Conservation (phyloP, 2,797 vertebrate genomes). For the Xiphophorus birchmanni region DNA sequence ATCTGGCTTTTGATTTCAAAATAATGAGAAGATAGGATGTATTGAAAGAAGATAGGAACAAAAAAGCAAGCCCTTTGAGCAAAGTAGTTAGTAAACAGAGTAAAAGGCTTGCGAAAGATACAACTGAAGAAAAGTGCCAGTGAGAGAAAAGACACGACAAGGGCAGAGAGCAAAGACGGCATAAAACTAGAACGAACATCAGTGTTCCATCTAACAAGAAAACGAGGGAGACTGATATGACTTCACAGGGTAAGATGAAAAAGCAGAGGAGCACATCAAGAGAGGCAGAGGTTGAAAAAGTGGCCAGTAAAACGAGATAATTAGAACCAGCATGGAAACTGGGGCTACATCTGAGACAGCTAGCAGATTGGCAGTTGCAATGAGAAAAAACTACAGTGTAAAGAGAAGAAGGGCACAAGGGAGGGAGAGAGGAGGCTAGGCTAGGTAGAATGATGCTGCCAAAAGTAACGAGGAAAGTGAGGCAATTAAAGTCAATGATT, state of each 20-base stretch:
- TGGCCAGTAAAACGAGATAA: constrained; percentile 58
- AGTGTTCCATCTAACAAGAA: constrained; percentile 40
- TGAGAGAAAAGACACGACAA: constrained; percentile 15
- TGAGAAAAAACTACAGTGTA: constrained; percentile 26
- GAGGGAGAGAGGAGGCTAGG: constrained; percentile 27
- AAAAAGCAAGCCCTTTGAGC: constrained; percentile 27
- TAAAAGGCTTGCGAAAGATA: constrained; percentile 28
- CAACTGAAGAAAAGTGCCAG: constrained; percentile 35
- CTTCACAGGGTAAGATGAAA: constrained; percentile 48
- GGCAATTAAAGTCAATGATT: constrained; percentile 58
- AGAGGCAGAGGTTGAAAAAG: constrained; percentile 41
- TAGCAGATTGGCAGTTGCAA: constrained; percentile 30
- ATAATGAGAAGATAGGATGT: constrained; percentile 24
- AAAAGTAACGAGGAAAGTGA: constrained; percentile 49
- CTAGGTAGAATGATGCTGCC: constrained; percentile 29
- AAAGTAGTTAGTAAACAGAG: constrained; percentile 25
- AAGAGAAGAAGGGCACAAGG: constrained; percentile 35
- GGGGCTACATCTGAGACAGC: constrained; percentile 37
- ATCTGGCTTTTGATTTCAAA: constrained; percentile 24
- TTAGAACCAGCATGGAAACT: constrained; percentile 60
- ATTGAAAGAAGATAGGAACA: constrained; percentile 15
- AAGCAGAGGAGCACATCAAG: constrained; percentile 36
- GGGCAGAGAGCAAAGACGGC: constrained; percentile 34
- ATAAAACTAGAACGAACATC: constrained; percentile 31
- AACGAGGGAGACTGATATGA: constrained; percentile 52